Evolutionary conservation across 2,797 vertebrate genomes (phyloP).

Genomic region (Myioborus miniatus): DNA sequence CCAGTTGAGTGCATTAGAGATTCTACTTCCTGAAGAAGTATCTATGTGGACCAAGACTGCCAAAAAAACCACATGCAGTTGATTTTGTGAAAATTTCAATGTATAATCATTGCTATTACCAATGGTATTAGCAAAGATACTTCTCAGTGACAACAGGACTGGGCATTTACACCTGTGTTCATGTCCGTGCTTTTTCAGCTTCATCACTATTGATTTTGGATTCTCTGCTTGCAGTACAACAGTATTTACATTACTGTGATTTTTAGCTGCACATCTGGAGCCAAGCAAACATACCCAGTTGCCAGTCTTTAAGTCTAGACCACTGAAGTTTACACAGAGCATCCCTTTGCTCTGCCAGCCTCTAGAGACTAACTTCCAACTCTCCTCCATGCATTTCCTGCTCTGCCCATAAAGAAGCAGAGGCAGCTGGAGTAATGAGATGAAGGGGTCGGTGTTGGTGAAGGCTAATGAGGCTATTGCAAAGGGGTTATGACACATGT

Average conservation of each 20-base stretch:
- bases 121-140: not conserved
- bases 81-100: not conserved
- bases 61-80: not conserved
- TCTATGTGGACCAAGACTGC: not conserved
- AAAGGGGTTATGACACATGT: not conserved
- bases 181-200: not conserved
- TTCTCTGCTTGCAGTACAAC: not conserved
- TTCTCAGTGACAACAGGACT: not conserved
- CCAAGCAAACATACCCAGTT: not conserved
- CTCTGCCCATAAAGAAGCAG: not conserved
- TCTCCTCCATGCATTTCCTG: not conserved
- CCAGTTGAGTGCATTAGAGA: not conserved
- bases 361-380: not conserved
- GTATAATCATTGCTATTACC: not conserved
- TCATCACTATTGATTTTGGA: not conserved
- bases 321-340: not conserved
- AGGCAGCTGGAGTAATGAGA: not conserved
- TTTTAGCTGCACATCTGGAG: not conserved
- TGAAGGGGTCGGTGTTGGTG: not conserved
- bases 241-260: not conserved
- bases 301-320: not conserved
- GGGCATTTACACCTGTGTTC: not conserved
- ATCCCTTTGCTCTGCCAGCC: not conserved
- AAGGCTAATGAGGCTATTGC: not conserved
- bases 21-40: not conserved